These are phyloP conservation scores for Noctua janthe DNA, from an alignment of 2,888 invertebrate genomes.

Conservation along the genomic window DNA sequence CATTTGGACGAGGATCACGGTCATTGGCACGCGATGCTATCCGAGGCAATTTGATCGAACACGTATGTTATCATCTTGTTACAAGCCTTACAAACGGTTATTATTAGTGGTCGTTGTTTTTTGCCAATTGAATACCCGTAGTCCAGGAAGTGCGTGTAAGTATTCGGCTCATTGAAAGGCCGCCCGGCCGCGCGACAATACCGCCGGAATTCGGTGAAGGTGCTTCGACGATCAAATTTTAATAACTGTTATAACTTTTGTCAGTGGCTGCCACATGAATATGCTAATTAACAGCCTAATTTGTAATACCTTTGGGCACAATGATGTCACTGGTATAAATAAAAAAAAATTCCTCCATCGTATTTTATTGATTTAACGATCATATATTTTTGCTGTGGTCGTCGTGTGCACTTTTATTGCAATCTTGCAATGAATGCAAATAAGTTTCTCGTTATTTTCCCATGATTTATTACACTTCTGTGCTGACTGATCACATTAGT, in stretches of 20 bases:
- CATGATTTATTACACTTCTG: conserved; percentile 77
- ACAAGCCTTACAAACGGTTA: conserved; percentile 55
- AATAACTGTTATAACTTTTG: conserved; percentile 69
- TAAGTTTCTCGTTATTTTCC: conserved; percentile 71
- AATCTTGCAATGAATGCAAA: conserved; percentile 72
- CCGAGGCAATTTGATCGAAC: conserved; percentile 56
- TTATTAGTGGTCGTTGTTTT: conserved; percentile 72
- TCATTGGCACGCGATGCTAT: conserved; percentile 72
- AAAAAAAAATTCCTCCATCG: conserved; percentile 55
- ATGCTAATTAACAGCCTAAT: conserved; percentile 67
- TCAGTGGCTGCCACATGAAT: conserved; percentile 65
- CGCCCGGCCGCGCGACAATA: conserved; percentile 69
- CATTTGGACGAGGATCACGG: conserved; percentile 79
- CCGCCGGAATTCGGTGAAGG: conserved; percentile 73
- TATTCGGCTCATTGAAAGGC: conserved; percentile 82
- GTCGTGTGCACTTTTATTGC: conserved; percentile 68
- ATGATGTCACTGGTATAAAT: conserved; percentile 67
- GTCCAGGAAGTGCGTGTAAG: conserved; percentile 87
- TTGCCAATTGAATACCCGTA: conserved; percentile 76
- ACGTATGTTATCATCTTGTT: conserved; percentile 57
- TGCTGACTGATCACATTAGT: conserved; percentile 75
- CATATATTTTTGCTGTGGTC: conserved; percentile 50
- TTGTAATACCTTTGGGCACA: conserved; percentile 61
- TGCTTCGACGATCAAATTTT: conserved; percentile 72
- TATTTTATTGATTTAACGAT: conserved; percentile 59